These are phyloP conservation scores for Agrochola lychnidis DNA, from an alignment of 2,888 invertebrate genomes.

Conservation along the genomic window DNA sequence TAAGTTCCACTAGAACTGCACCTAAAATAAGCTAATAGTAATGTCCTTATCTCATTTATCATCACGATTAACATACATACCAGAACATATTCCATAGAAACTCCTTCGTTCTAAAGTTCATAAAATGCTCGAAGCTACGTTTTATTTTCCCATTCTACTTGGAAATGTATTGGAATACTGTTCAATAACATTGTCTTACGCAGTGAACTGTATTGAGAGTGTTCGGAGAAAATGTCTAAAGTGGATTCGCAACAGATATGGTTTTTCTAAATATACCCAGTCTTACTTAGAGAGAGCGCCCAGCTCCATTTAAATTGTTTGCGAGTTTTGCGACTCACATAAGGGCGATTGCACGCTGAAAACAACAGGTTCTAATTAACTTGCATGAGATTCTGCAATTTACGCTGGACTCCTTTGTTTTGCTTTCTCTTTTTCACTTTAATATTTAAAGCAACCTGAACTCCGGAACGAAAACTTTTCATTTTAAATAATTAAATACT, in stretches of 20 bases:
- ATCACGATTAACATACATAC: neutral
- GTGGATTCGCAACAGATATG: constrained; percentile 43
- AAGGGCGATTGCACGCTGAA: constrained; percentile 33
- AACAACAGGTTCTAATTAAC: constrained; percentile 56
- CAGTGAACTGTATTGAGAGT: constrained; percentile 38
- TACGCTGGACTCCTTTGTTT: constrained; percentile 46
- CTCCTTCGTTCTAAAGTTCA: constrained; percentile 4
- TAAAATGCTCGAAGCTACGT: constrained; percentile 23
- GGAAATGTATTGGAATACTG: constrained; percentile 51
- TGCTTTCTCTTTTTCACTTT: constrained; percentile 51
- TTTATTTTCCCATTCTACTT: constrained; percentile 43
- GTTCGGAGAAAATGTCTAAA: constrained; percentile 47
- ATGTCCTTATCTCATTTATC: neutral
- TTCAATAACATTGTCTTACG: constrained; percentile 52
- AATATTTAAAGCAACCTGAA: constrained; percentile 53
- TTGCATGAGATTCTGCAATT: constrained; percentile 59
- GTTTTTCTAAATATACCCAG: constrained; percentile 46
- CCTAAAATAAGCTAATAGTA: neutral
- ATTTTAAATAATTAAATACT: constrained; percentile 30
- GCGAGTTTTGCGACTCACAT: constrained; percentile 42
- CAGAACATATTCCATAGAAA: constrained; percentile 4
- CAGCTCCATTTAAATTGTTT: constrained; percentile 37
- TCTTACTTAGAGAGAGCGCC: constrained; percentile 22
- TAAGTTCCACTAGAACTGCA: neutral
- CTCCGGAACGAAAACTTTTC: constrained; percentile 39